Percentiles rank a stretch among this genome's conserved stretches.
These are phyloP conservation scores for Pongo abelii DNA, from an alignment of 2,113 vertebrate genomes.

Conservation along the genomic window DNA sequence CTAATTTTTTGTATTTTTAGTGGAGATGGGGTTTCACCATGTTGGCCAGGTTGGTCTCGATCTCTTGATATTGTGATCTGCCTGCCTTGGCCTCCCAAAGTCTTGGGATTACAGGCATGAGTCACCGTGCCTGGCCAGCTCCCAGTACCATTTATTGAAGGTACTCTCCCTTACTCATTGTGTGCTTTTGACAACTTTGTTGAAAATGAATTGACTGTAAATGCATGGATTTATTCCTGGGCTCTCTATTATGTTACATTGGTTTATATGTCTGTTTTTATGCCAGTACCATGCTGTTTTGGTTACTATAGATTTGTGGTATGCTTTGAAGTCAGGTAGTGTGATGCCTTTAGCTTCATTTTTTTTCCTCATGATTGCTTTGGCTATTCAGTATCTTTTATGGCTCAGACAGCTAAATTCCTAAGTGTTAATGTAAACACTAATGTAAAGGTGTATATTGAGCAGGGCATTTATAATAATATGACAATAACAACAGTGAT, in stretches of 20 bases:
- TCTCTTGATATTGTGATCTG: no score
- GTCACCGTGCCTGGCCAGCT: fast-evolving
- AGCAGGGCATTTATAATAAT: background rate
- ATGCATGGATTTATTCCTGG: background rate
- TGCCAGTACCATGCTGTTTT: background rate
- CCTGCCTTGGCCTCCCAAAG: no score
- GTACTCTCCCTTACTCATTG: background rate
- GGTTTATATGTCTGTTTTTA: background rate
- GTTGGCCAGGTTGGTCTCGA: no score
- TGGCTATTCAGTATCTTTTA: background rate
- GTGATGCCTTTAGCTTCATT: background rate
- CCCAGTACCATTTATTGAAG: background rate
- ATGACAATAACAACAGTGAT: background rate
- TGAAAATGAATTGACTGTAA: background rate
- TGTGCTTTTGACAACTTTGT: background rate
- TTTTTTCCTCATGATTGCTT: background rate
- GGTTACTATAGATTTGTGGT: background rate
- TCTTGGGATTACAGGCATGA: no score
- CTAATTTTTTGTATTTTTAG: no score
- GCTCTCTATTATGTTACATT: background rate
- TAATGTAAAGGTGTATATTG: background rate
- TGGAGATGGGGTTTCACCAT: no score
- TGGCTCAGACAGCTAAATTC: background rate
- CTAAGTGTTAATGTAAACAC: background rate
- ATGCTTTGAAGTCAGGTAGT: background rate